A percentile compares a stretch with the other conserved stretches of the same genome.
These are phyloP conservation scores for Taurulus bubalis DNA, from an alignment of 2,113 vertebrate genomes.

Conservation along the genomic window DNA sequence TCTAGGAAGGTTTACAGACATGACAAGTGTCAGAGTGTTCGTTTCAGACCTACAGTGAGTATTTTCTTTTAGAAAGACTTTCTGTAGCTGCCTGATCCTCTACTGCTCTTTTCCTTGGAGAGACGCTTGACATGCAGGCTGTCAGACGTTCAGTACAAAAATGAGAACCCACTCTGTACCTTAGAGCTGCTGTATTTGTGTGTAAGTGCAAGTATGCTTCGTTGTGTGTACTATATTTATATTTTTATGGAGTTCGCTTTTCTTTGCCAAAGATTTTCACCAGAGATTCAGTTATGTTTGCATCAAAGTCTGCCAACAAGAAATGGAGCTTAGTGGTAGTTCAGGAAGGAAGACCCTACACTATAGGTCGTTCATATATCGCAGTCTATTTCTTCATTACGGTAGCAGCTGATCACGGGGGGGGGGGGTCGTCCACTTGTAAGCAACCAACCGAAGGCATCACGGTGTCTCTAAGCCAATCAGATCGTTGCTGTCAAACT, in stretches of 20 bases:
- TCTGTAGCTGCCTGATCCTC: conserved; percentile 28
- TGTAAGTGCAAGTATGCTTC: neutral
- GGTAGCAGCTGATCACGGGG: too few relatives aligned
- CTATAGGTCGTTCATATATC: too few relatives aligned
- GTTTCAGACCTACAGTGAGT: conserved; percentile 28
- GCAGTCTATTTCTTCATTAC: too few relatives aligned
- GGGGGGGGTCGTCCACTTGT: too few relatives aligned
- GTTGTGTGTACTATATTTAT: conserved; percentile 3
- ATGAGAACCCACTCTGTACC: conserved; percentile 41
- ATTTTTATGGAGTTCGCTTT: conserved; percentile 5
- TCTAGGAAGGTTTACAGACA: conserved; percentile 18
- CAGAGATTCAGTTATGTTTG: conserved; percentile 16
- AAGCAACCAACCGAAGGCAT: too few relatives aligned
- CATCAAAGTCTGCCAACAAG: conserved; percentile 6
- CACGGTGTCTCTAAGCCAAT: too few relatives aligned
- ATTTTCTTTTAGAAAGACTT: conserved; percentile 32
- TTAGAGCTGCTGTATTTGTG: conserved; percentile 12
- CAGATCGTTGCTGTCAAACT: too few relatives aligned
- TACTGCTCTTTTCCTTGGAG: conserved; percentile 33
- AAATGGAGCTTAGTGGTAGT: too few relatives aligned
- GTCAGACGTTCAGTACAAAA: conserved; percentile 50
- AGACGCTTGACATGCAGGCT: conserved; percentile 50
- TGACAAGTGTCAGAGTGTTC: conserved; percentile 24
- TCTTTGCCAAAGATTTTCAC: conserved; percentile 28
- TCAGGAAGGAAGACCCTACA: too few relatives aligned